These are phyloP conservation scores for Notoglanidium macrostoma DNA, from an alignment of 2,797 vertebrate species.

Conservation along the genomic window DNA sequence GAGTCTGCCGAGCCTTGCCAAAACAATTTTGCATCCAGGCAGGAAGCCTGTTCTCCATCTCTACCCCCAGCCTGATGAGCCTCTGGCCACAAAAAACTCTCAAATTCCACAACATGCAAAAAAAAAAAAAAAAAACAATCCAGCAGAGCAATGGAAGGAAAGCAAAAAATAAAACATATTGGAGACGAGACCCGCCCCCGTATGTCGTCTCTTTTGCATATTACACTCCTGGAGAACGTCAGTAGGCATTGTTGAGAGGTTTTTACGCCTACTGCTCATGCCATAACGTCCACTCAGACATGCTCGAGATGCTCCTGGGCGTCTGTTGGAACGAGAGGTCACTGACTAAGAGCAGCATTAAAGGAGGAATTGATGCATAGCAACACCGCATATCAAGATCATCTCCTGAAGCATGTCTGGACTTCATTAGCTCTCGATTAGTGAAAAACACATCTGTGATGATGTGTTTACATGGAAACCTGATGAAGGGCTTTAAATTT, in stretches of 20 bases:
- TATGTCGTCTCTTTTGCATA: slow-evolving; percentile 2
- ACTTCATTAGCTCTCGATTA: slow-evolving; percentile 54
- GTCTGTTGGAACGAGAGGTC: slow-evolving; percentile 23
- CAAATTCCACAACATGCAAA: not conserved
- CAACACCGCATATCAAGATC: slow-evolving; percentile 26
- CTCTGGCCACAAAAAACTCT: not conserved
- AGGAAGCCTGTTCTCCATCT: slow-evolving; percentile 13
- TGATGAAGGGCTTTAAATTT: slow-evolving; percentile 5
- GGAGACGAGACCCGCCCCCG: slow-evolving; percentile 13
- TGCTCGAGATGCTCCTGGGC: slow-evolving; percentile 23
- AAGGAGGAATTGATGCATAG: slow-evolving; percentile 20
- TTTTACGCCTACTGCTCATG: slow-evolving; percentile 7
- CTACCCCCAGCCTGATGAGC: slow-evolving; percentile 2
- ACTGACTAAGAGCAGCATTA: slow-evolving; percentile 39
- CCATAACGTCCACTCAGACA: slow-evolving; percentile 22
- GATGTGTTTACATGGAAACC: slow-evolving; percentile 71
- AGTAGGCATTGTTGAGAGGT: not conserved
- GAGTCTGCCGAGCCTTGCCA: slow-evolving; percentile 18
- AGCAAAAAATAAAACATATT: not conserved
- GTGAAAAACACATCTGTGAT: slow-evolving; percentile 59
- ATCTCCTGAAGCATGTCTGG: slow-evolving; percentile 23
- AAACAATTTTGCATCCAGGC: slow-evolving; percentile 35
- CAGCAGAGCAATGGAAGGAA: slow-evolving; percentile 6
- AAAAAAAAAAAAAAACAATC: not conserved
- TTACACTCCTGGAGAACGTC: not conserved